phyloP scores from a whole-genome alignment of 1,140 invertebrate genomes.

The Palaemon carinicauda region DNA sequence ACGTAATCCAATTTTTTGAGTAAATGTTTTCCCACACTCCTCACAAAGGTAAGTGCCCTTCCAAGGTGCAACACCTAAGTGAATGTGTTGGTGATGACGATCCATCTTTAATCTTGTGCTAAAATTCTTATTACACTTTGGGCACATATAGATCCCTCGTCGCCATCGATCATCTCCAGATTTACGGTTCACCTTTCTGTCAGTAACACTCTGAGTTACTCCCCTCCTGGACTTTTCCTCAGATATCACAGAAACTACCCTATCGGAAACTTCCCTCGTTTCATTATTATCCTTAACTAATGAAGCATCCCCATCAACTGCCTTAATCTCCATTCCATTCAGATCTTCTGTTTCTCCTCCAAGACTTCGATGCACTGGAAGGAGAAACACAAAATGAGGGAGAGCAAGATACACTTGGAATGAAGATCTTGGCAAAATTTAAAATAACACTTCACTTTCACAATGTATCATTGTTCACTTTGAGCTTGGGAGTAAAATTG shows the following conservation, averaged over 20 bases:
- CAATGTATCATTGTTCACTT: no score
- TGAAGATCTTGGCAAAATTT: not conserved
- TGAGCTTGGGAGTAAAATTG: no score
- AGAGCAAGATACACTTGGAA: not conserved
- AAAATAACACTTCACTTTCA: no score
- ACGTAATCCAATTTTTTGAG: conserved; percentile 32
- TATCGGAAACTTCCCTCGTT: not conserved
- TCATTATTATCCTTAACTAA: not conserved
- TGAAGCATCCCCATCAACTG: conserved; percentile 19
- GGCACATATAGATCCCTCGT: conserved; percentile 22
- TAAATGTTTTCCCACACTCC: conserved; percentile 45
- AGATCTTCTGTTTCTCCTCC: conserved; percentile 25
- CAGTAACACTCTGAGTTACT: not conserved
- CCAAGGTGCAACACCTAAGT: conserved; percentile 40
- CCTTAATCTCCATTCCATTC: conserved; percentile 12
- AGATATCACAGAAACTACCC: not conserved
- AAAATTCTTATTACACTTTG: conserved; percentile 28
- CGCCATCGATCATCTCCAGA: conserved; percentile 34
- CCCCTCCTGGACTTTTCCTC: not conserved
- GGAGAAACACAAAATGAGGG: conserved; percentile 38
- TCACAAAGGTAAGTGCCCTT: conserved; percentile 28
- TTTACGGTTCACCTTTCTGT: not conserved
- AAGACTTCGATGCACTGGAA: conserved; percentile 44
- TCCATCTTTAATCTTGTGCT: conserved; percentile 38
- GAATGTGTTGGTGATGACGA: conserved; percentile 31